Evolutionary conservation across 1,140 invertebrate genomes (phyloP).

Genomic region (Bombus sylvicola): DNA sequence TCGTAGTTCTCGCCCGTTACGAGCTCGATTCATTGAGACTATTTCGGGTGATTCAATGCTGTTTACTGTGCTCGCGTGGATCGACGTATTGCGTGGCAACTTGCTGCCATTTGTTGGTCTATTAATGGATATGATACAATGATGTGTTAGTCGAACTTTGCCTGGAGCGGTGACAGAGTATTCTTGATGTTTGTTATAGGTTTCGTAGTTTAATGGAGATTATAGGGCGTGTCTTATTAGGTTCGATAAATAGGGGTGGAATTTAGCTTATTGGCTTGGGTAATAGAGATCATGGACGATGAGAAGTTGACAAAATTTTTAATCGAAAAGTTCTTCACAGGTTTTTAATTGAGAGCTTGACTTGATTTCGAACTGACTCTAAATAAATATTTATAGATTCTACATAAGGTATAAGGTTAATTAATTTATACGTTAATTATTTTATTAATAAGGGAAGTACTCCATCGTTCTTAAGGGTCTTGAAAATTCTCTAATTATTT

Average conservation of each 20-base stretch:
- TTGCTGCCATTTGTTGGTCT: conserved; percentile 8
- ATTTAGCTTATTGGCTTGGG: background rate
- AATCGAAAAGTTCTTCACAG: background rate
- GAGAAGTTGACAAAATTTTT: background rate
- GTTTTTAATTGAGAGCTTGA: too few species aligned
- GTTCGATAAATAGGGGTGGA: background rate
- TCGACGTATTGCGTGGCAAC: background rate
- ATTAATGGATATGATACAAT: conserved; percentile 7
- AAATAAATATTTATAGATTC: too few species aligned
- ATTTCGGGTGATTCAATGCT: background rate
- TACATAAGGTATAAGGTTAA: too few species aligned
- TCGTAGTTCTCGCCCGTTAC: background rate
- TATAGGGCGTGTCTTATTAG: background rate
- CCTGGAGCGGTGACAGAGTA: background rate
- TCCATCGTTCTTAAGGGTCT: too few species aligned
- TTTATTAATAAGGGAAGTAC: too few species aligned
- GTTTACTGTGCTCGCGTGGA: background rate
- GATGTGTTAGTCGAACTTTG: background rate
- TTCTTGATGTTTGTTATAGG: background rate
- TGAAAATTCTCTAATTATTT: background rate
- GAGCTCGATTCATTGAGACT: background rate
- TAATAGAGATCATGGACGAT: too few species aligned
- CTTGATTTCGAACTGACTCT: background rate
- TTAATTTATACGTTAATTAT: too few species aligned
- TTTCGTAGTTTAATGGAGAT: background rate